These are phyloP conservation scores for mouse (Mus musculus) DNA, from an alignment of 2,113 vertebrate species.

Conservation along the genomic window GRCm39 chr13:103396001-103396500, in stretches of 20 bases:
- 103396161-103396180: background rate
- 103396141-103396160: background rate
- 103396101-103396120: background rate
- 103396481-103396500: background rate
- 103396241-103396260: background rate
- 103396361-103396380: background rate
- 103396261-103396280: background rate
- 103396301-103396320: background rate
- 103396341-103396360: background rate
- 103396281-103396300: background rate
- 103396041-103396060: background rate
- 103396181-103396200: background rate
- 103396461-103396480: background rate
- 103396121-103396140: slow-evolving; percentile 13
- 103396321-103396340: background rate
- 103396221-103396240: background rate
- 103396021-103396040: background rate
- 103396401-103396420: background rate
- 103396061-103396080: background rate
- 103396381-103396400: background rate
- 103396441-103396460: background rate
- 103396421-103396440: slow-evolving; percentile 50
- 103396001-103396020: background rate
- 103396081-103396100: background rate
- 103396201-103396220: background rate